A percentile compares a stretch with the other conserved stretches of the same genome.
Conservation (phyloP, 2,113 vertebrate species). For the Rhegmatorhina hoffmannsi region DNA sequence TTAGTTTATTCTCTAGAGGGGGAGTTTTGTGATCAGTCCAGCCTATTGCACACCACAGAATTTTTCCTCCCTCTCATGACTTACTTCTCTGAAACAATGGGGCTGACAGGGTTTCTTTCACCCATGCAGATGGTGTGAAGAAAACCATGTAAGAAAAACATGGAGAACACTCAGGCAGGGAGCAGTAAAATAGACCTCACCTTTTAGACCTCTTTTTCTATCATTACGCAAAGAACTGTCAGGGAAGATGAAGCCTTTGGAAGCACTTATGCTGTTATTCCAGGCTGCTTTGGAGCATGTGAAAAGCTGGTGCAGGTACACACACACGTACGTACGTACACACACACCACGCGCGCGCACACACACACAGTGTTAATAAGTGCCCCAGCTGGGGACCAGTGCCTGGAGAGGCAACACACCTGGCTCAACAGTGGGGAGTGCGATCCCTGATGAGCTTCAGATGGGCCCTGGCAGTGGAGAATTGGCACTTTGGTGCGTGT, state of each 20-base stretch:
- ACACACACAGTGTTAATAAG: background rate
- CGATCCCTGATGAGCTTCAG: rapidly evolving
- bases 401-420: rapidly evolving
- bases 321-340: background rate
- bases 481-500: rapidly evolving
- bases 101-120: background rate
- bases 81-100: background rate
- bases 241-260: rapidly evolving
- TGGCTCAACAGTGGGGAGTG: rapidly evolving
- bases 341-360: background rate
- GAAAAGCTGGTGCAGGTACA: rapidly evolving
- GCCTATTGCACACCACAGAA: background rate
- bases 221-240: background rate
- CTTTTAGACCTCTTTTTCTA: background rate
- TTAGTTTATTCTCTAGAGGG: background rate
- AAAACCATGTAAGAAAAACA: background rate
- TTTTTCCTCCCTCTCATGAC: background rate
- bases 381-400: background rate
- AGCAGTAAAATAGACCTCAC: background rate
- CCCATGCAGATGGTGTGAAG: background rate
- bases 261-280: background rate
- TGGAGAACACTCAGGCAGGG: background rate
- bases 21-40: background rate
- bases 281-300: rapidly evolving
- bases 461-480: rapidly evolving